A percentile compares a stretch with the other conserved stretches of the same genome.
phyloP scores from a whole-genome alignment of 2,888 invertebrate species.

The Adineta ricciae region DNA sequence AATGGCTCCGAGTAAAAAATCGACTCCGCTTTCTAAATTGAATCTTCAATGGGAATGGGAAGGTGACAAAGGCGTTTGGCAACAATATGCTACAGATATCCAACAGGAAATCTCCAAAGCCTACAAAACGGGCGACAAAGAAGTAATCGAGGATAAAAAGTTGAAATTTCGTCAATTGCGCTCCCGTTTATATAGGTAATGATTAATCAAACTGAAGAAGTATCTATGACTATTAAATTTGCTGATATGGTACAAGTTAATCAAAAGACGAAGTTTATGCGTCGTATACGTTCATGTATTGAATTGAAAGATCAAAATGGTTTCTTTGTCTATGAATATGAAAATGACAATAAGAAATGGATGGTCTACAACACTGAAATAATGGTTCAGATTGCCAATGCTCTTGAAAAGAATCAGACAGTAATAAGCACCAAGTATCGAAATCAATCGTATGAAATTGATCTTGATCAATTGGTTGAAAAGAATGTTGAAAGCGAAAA shows the following conservation, averaged over 20 bases:
- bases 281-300: background rate
- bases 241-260: background rate
- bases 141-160: background rate
- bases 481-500: constrained; percentile 19
- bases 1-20: background rate
- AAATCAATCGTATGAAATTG: constrained; percentile 15
- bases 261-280: constrained; percentile 13
- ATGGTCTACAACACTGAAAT: background rate
- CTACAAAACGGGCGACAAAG: background rate
- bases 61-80: background rate
- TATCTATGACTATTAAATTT: background rate
- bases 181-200: background rate
- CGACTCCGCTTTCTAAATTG: background rate
- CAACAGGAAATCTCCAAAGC: background rate
- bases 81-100: background rate
- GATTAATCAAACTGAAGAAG: background rate
- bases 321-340: background rate
- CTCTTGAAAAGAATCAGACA: background rate
- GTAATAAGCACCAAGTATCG: background rate
- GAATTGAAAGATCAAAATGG: background rate
- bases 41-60: constrained; percentile 8
- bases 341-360: background rate
- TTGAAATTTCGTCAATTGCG: too few relatives aligned
- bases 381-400: background rate
- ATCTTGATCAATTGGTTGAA: constrained; percentile 25